These are phyloP conservation scores for Dicrurus megarhynchus DNA, from an alignment of 2,113 vertebrate genomes.

Conservation along the genomic window DNA sequence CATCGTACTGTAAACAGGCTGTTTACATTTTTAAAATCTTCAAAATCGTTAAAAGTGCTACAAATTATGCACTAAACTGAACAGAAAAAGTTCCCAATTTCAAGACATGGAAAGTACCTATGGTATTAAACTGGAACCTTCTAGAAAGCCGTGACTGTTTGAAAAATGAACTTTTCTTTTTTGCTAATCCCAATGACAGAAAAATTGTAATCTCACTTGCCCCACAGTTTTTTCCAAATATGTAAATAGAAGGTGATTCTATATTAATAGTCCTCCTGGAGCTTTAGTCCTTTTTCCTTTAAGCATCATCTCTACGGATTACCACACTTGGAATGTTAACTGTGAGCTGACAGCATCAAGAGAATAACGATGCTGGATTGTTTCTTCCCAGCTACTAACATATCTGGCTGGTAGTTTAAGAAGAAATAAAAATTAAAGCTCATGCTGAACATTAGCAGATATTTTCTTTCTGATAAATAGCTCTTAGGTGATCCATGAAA, in stretches of 20 bases:
- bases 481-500: background rate
- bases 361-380: background rate
- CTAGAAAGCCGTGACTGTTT: background rate
- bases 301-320: background rate
- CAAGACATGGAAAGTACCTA: background rate
- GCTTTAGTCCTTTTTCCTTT: background rate
- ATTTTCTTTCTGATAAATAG: background rate
- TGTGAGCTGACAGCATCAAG: background rate
- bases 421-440: background rate
- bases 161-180: background rate
- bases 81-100: background rate
- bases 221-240: background rate
- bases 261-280: background rate
- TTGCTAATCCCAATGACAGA: background rate
- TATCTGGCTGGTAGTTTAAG: background rate
- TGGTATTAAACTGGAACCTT: conserved; percentile 36
- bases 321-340: background rate
- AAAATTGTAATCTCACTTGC: background rate
- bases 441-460: background rate
- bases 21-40: background rate
- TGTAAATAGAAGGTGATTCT: background rate
- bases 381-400: background rate
- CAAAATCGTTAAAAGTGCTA: background rate
- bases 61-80: background rate
- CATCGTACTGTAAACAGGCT: background rate